These are phyloP conservation scores for Enteromius radiatus DNA, from an alignment of 2,797 vertebrate species.

Conservation along the genomic window DNA sequence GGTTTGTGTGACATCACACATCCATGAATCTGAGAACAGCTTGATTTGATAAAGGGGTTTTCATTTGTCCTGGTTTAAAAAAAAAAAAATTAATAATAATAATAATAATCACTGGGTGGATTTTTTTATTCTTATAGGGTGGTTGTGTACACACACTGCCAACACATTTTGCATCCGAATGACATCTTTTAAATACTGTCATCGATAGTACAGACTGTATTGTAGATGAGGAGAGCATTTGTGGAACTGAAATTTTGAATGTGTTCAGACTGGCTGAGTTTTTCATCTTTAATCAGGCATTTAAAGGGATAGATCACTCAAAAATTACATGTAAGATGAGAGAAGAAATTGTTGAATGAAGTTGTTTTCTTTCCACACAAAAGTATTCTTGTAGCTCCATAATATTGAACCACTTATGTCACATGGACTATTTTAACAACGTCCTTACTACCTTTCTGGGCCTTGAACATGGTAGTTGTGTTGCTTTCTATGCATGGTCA, in stretches of 20 bases:
- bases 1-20: too few relatives aligned
- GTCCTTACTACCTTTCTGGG: not conserved
- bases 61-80: too few relatives aligned
- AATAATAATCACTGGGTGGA: too few relatives aligned
- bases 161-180: not conserved
- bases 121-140: not conserved
- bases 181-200: not conserved
- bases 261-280: not conserved
- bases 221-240: conserved; percentile 9
- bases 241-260: conserved; percentile 17
- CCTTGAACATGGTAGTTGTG: not conserved
- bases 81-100: too few relatives aligned
- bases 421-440: not conserved
- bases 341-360: not conserved
- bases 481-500: not conserved
- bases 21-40: too few relatives aligned
- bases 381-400: not conserved
- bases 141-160: not conserved
- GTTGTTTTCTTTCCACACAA: not conserved
- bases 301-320: not conserved
- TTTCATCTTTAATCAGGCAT: conserved; percentile 7
- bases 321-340: too few relatives aligned
- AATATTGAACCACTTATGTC: too few relatives aligned
- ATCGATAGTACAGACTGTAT: not conserved
- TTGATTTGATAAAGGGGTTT: too few relatives aligned